Evolutionary conservation across 2,888 invertebrate species (phyloP), one percentile per base, ranked within the genome.

Genomic region (Flexamia atlantica): DNA sequence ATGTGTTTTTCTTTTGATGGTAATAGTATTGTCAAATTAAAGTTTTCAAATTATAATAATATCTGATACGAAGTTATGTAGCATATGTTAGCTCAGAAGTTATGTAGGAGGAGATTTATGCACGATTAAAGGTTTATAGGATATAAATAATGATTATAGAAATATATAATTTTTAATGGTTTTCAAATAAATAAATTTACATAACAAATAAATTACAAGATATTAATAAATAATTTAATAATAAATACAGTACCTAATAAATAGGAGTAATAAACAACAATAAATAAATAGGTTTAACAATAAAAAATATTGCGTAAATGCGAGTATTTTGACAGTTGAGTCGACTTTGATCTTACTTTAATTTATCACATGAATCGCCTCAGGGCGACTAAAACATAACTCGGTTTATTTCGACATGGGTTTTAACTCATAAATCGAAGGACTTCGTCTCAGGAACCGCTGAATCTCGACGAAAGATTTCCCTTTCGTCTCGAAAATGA

Each of bases 391-490:
- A 57, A 25, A 20, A 46, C 12, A 46, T 46, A 5, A 40, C 17
- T 9, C 12, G 46, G 25, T 64, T 64, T 64, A 64, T 28, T 64
- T 64, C 64, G 64, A 76, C 79, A 79, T 57, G 7, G 79, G 57
- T 57, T 79, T 79, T 3, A 79, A 10, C n/a, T 50, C 57, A 20
- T 50, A 32, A 25, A 79, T 57, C 10, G 79, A 79, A 14, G 28
- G 30, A 79, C 79, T 79, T 57, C 79, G 53, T 23, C 79, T 79
- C 17, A 83, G 32, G 74, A 74, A 83, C 0, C 92, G 92, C 88
- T 95, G 95, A 88, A 95, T 95, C 88, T 93, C 92, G 74, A 93
- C 91, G 88, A 95, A 92, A 3, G 94, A 94, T 88, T 94, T 94
- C 83, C 94, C 94, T 89, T 94, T 95, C 1, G 95, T 95, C 89